Conservation (phyloP, 2,113 vertebrate genomes). For the Bothrops jararaca region DNA sequence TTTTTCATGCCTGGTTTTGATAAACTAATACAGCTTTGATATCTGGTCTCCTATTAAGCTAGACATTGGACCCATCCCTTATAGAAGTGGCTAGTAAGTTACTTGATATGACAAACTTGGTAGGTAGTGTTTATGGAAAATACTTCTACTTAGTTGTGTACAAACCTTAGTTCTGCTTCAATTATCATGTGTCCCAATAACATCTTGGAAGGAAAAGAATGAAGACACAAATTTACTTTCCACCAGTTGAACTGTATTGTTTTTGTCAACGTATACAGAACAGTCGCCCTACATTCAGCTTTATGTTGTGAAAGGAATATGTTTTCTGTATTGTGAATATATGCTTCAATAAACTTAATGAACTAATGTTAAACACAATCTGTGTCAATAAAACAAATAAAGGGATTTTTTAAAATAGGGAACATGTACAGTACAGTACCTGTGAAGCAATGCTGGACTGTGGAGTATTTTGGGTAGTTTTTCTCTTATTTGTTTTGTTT, state of each 20-base stretch:
- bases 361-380: neutral
- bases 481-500: slow-evolving; percentile 48
- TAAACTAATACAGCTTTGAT: neutral
- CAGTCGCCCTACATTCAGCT: neutral
- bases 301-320: slow-evolving; percentile 8
- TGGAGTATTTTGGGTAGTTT: neutral
- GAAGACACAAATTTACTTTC: neutral
- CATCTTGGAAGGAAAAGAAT: neutral
- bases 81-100: neutral
- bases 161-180: neutral
- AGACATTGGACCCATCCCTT: neutral
- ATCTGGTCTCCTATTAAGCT: neutral
- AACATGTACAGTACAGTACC: neutral
- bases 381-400: neutral
- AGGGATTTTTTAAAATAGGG: slow-evolving; percentile 6
- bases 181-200: neutral
- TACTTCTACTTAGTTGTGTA: neutral
- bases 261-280: neutral
- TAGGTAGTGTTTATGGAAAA: neutral
- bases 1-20: neutral
- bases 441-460: neutral
- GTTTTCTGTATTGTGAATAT: neutral
- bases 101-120: neutral
- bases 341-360: neutral
- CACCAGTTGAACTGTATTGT: neutral